phyloP scores from a whole-genome alignment of 1,140 invertebrate genomes.

The Campodea augens region DNA sequence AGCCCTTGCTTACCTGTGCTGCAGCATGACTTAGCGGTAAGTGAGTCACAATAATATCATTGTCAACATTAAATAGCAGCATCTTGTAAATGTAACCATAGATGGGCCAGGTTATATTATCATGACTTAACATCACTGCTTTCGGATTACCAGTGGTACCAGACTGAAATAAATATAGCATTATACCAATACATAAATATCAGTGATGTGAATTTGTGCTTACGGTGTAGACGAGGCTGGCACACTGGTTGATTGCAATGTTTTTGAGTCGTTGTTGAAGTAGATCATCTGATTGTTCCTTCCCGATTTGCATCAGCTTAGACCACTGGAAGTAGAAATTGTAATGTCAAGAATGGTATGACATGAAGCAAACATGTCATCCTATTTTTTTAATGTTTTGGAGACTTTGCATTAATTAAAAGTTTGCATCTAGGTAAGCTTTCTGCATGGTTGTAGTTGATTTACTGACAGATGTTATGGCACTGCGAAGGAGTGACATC shows the following conservation, averaged over 20 bases:
- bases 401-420: too few species aligned
- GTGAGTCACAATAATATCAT: conserved; percentile 51
- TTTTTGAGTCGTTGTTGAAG: background rate
- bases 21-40: conserved; percentile 78
- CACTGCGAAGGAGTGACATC: too few species aligned
- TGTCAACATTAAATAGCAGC: conserved; percentile 20
- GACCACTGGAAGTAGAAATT: background rate
- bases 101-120: conserved; percentile 52
- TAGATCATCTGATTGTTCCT: background rate
- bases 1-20: too few species aligned
- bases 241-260: background rate
- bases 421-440: too few species aligned
- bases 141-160: conserved; percentile 82
- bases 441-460: too few species aligned
- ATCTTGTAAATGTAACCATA: conserved; percentile 21
- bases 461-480: too few species aligned
- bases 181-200: too few species aligned
- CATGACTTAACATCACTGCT: conserved; percentile 80
- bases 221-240: background rate
- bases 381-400: too few species aligned
- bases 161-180: conserved; percentile 50
- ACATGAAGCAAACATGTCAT: too few species aligned
- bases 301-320: background rate
- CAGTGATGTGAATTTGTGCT: too few species aligned
- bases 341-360: too few species aligned